Conservation (phyloP, 2,113 vertebrate species). For the Sigmodon hispidus region DNA sequence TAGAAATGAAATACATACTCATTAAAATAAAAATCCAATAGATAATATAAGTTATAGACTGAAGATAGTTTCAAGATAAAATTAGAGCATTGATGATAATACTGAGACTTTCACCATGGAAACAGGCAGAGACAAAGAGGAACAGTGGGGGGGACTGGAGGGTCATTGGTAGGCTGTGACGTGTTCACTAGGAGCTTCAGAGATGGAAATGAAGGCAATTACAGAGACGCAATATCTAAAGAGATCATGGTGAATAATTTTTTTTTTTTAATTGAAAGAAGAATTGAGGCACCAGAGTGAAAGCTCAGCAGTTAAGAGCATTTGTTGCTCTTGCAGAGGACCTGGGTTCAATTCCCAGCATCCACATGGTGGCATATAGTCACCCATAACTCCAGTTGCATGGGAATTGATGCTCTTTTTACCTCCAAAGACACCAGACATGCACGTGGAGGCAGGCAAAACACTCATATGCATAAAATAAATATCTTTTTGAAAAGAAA, state of each 20-base stretch:
- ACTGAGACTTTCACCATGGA: neutral
- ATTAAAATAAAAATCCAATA: conserved; percentile 39
- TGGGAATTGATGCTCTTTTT: neutral
- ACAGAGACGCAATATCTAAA: neutral
- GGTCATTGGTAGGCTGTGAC: neutral
- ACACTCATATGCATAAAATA: neutral
- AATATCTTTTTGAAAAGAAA: too few relatives aligned
- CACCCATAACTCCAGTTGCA: neutral
- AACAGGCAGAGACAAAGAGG: neutral
- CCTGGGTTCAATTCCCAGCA: neutral
- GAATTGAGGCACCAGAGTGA: neutral
- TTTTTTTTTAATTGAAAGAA: neutral
- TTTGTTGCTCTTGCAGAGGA: neutral
- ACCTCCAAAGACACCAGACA: neutral
- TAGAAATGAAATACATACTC: neutral
- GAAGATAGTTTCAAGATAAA: conserved; percentile 30
- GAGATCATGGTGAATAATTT: neutral
- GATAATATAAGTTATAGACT: neutral
- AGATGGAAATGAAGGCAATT: neutral
- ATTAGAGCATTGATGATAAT: conserved; percentile 1
- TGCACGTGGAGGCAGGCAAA: neutral
- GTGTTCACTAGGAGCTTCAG: neutral
- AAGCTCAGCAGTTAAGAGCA: neutral
- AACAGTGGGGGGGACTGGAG: neutral
- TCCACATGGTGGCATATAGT: neutral